Percentiles rank a stretch among this genome's conserved stretches.
Evolutionary conservation across 2,888 invertebrate genomes (phyloP).

Genomic region (Nomada goodeniana): DNA sequence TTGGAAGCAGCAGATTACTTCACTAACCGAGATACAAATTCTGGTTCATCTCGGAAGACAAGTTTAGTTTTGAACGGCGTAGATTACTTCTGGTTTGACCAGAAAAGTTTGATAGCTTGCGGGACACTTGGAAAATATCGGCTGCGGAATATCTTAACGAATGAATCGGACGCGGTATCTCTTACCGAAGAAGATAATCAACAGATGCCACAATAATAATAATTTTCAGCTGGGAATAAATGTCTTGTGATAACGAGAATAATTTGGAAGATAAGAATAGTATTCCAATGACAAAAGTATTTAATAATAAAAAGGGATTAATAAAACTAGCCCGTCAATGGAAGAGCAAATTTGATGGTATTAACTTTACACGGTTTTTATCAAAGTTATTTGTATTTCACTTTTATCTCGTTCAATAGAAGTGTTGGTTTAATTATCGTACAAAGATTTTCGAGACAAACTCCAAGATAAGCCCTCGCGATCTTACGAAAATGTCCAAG

Average conservation of each 20-base stretch:
- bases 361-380: too few relatives aligned
- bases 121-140: background rate
- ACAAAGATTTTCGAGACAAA: background rate
- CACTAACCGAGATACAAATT: slow-evolving; percentile 22
- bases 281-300: too few relatives aligned
- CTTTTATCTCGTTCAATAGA: background rate
- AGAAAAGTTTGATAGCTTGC: background rate
- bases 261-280: background rate
- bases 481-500: too few relatives aligned
- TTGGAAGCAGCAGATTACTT: slow-evolving; percentile 21
- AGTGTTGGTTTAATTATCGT: background rate
- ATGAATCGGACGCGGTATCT: too few relatives aligned
- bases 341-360: too few relatives aligned
- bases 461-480: too few relatives aligned
- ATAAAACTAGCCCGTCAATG: too few relatives aligned
- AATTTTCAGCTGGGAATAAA: background rate
- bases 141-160: background rate
- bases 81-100: slow-evolving; percentile 3
- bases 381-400: too few relatives aligned
- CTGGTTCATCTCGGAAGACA: slow-evolving; percentile 3
- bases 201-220: background rate
- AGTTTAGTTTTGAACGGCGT: slow-evolving; percentile 5
- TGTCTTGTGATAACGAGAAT: too few relatives aligned
- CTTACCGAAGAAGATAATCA: background rate
- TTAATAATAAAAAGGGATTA: too few relatives aligned